Percentiles rank a stretch among this genome's conserved stretches.
Evolutionary conservation across 2,888 invertebrate species (phyloP).

Genomic region (Margaritifera margaritifera): DNA sequence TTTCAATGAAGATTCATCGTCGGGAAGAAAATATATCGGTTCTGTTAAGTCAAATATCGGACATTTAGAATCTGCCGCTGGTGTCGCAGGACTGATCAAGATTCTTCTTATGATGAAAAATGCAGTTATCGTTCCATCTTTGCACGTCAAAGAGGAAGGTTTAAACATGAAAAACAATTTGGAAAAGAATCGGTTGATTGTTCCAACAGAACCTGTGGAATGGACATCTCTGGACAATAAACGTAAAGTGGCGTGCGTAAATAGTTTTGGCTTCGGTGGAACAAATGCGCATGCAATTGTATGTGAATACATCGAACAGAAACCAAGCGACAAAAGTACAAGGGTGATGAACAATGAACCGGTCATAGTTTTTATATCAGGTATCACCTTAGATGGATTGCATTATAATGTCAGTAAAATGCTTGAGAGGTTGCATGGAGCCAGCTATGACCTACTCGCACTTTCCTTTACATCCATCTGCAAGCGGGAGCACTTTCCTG

Average conservation of each 20-base stretch:
- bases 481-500: too few species aligned
- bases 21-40: slow-evolving; percentile 25
- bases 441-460: background rate
- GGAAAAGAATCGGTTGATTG: slow-evolving; percentile 8
- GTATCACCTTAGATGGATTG: too few species aligned
- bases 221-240: slow-evolving; percentile 6
- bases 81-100: slow-evolving; percentile 43
- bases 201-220: slow-evolving; percentile 10
- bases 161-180: slow-evolving; percentile 29
- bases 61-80: slow-evolving; percentile 43
- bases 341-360: background rate
- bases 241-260: background rate
- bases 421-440: background rate
- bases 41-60: slow-evolving; percentile 50
- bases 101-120: slow-evolving; percentile 41
- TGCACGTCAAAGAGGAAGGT: slow-evolving; percentile 20
- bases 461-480: background rate
- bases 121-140: slow-evolving; percentile 31
- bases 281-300: too few species aligned
- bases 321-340: background rate
- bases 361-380: too few species aligned
- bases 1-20: slow-evolving; percentile 7
- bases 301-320: background rate
- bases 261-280: too few species aligned
- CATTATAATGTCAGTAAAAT: too few species aligned